phyloP scores from a whole-genome alignment of 2,888 invertebrate genomes.

The Pristionchus entomophagus region DNA sequence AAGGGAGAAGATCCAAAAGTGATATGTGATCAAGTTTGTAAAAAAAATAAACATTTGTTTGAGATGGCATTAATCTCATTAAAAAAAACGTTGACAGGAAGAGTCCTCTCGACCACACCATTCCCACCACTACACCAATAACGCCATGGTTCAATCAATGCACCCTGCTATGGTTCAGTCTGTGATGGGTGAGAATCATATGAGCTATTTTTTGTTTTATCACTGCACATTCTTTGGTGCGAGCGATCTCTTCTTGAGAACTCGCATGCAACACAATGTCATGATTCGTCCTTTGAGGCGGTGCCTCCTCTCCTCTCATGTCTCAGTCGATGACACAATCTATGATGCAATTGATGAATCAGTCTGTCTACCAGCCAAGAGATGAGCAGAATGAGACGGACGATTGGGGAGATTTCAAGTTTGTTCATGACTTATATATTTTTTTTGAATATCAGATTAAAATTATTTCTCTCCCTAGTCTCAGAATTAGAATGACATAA shows the following conservation, averaged over 20 bases:
- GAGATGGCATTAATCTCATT: too few relatives aligned
- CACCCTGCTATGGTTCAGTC: constrained; percentile 45
- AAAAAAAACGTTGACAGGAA: neutral
- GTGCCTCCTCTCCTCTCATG: neutral
- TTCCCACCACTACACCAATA: neutral
- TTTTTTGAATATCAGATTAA: too few relatives aligned
- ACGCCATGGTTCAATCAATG: constrained; percentile 33
- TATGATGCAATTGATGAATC: constrained; percentile 49
- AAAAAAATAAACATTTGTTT: neutral
- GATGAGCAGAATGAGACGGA: constrained; percentile 46
- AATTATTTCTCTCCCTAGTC: too few relatives aligned
- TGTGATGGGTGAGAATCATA: neutral
- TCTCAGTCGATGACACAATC: constrained; percentile 49
- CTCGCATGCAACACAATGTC: neutral
- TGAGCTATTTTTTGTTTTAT: neutral
- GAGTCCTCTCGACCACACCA: constrained; percentile 28
- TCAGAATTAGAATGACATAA: too few relatives aligned
- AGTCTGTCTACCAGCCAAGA: constrained; percentile 45
- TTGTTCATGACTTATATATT: too few relatives aligned
- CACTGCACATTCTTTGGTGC: too few relatives aligned
- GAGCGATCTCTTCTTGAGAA: neutral
- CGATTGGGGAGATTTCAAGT: constrained; percentile 58
- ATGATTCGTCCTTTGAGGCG: too few relatives aligned
- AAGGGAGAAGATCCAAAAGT: neutral
- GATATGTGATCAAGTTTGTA: too few relatives aligned